These are phyloP conservation scores for Microtus oregoni DNA, from an alignment of 2,113 vertebrate genomes.

Conservation along the genomic window DNA sequence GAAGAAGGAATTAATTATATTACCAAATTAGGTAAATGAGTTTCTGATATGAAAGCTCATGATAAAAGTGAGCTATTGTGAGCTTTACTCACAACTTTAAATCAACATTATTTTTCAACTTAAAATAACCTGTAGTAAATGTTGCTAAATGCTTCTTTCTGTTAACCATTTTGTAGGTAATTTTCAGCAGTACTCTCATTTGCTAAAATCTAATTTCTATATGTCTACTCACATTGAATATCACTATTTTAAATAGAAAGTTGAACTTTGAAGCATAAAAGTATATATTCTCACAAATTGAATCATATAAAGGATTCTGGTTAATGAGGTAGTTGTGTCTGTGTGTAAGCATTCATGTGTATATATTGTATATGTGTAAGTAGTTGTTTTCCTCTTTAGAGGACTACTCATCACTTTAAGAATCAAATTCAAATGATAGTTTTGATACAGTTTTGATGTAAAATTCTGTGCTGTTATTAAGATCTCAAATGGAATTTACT, in stretches of 20 bases:
- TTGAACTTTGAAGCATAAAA: slow-evolving; percentile 76
- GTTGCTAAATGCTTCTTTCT: background rate
- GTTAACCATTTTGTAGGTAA: slow-evolving; percentile 39
- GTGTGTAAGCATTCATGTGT: slow-evolving; percentile 77
- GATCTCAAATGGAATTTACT: slow-evolving; percentile 62
- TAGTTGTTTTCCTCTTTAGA: slow-evolving; percentile 65
- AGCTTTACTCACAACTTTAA: slow-evolving; percentile 16
- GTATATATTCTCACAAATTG: slow-evolving; percentile 44
- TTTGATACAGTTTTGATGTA: slow-evolving; percentile 58
- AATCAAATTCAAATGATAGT: slow-evolving; percentile 59
- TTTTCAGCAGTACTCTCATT: slow-evolving; percentile 42
- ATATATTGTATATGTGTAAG: slow-evolving; percentile 74
- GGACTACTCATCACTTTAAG: slow-evolving; percentile 50
- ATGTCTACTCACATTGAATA: slow-evolving; percentile 47
- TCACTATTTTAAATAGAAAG: slow-evolving; percentile 67
- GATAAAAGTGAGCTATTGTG: slow-evolving; percentile 25
- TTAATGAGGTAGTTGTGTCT: slow-evolving; percentile 70
- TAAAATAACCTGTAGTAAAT: slow-evolving; percentile 21
- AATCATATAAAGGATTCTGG: slow-evolving; percentile 45
- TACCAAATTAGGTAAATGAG: background rate
- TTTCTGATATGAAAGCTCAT: slow-evolving; percentile 22
- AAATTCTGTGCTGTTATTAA: slow-evolving; percentile 59
- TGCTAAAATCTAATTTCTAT: slow-evolving; percentile 60
- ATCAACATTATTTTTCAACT: slow-evolving; percentile 36
- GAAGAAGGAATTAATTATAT: background rate